Evolutionary conservation across 2,888 invertebrate genomes (phyloP).

Genomic region (Meteorus colon): DNA sequence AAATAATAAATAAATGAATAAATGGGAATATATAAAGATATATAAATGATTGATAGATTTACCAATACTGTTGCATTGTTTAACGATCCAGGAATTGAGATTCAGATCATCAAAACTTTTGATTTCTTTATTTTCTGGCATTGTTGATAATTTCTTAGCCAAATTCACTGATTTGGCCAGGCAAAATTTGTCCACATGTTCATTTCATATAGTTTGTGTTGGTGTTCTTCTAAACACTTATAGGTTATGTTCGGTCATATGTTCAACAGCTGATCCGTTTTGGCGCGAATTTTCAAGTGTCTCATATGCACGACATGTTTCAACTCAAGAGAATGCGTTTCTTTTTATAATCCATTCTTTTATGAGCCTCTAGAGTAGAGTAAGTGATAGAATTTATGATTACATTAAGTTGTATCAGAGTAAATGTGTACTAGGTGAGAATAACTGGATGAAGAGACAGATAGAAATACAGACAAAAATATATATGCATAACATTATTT

Average conservation of each 20-base stretch:
- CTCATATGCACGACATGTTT: neutral
- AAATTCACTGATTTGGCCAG: no score
- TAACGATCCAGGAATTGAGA: slow-evolving; percentile 83
- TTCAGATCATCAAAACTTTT: slow-evolving; percentile 77
- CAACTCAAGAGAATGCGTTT: no score
- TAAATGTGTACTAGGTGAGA: no score
- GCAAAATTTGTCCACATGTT: no score
- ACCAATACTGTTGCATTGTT: slow-evolving; percentile 83
- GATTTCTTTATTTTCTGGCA: slow-evolving; percentile 45
- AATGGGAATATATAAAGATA: no score
- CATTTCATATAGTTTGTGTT: no score
- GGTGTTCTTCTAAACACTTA: neutral
- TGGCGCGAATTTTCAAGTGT: neutral
- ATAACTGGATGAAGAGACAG: no score
- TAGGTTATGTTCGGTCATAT: slow-evolving; percentile 12
- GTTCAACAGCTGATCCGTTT: neutral
- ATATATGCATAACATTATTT: slow-evolving; percentile 42
- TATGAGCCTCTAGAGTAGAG: no score
- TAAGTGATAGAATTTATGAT: no score
- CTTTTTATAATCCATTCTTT: no score
- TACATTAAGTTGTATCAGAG: no score
- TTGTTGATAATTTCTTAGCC: neutral
- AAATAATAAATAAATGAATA: no score
- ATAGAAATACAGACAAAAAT: neutral
- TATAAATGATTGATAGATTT: slow-evolving; percentile 54